Conservation (phyloP, 53 echinoderm and acorn worm species). For the Zoroaster sp. region DNA sequence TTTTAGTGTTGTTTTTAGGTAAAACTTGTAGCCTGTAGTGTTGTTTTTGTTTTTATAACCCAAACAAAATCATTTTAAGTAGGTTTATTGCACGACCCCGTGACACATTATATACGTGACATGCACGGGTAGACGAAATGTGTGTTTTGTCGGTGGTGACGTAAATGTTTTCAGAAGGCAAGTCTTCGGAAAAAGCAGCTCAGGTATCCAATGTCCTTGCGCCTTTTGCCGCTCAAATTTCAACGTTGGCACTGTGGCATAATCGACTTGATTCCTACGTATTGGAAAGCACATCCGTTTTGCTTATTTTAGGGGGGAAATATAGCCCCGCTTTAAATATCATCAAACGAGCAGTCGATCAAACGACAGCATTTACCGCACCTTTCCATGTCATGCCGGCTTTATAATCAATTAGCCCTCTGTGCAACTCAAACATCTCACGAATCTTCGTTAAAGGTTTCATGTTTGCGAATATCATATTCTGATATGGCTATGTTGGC, state of each 20-base stretch:
- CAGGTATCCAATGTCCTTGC: neutral
- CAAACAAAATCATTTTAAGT: too few relatives aligned
- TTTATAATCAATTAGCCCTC: constrained; percentile 21
- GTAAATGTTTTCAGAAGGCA: neutral
- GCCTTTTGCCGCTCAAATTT: neutral
- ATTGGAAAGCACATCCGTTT: neutral
- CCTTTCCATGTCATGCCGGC: neutral
- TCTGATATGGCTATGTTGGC: neutral
- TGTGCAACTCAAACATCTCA: neutral
- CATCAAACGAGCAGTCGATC: neutral
- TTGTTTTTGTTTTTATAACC: too few relatives aligned
- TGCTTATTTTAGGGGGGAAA: neutral
- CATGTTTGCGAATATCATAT: neutral
- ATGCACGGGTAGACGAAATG: neutral
- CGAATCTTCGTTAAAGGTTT: neutral
- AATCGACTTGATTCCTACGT: neutral
- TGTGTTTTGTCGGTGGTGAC: neutral
- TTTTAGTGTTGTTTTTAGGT: neutral
- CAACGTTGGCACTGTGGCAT: constrained; percentile 17
- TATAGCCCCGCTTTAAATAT: neutral
- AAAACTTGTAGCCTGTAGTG: neutral
- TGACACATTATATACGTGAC: too few relatives aligned
- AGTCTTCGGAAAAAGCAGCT: neutral
- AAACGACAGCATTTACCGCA: neutral
- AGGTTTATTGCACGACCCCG: too few relatives aligned